Conservation (phyloP, 53 echinoderm and acorn worm species). For the Astropecten irregularis region DNA sequence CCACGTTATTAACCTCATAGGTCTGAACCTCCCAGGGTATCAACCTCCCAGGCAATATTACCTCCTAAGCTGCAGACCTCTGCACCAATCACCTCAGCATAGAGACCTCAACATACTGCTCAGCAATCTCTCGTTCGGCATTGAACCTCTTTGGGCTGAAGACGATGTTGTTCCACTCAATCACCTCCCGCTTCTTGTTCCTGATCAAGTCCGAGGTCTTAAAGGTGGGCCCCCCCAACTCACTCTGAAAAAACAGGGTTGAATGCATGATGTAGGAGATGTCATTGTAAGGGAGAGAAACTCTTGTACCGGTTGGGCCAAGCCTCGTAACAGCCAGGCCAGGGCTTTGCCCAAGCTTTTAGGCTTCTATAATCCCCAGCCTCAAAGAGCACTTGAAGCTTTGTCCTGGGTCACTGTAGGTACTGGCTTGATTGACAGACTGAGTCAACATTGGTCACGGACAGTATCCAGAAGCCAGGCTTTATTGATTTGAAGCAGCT, state of each 20-base stretch:
- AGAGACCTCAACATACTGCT: conserved; percentile 69
- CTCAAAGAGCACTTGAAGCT: no score
- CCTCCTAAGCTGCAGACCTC: no score
- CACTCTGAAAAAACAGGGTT: conserved; percentile 55
- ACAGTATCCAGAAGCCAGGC: no score
- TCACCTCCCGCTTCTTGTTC: conserved; percentile 63
- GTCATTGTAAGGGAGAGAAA: background rate
- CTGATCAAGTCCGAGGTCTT: conserved; percentile 82
- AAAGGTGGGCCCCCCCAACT: conserved; percentile 73
- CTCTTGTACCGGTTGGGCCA: background rate
- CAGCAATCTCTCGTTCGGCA: conserved; percentile 73
- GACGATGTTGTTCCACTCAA: conserved; percentile 89
- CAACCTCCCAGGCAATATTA: no score
- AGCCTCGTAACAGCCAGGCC: background rate
- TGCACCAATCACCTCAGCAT: conserved; percentile 44
- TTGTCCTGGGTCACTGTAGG: no score
- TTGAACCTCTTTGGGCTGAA: conserved; percentile 72
- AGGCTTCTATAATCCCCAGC: no score
- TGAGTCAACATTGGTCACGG: no score
- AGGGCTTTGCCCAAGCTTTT: no score
- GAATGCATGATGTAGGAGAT: background rate
- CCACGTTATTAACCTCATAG: no score
- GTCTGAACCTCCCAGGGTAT: no score
- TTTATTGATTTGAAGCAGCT: no score
- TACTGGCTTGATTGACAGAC: no score